Evolutionary conservation across 2,888 invertebrate genomes (phyloP).

Genomic region (Apomyelois bistriatella): DNA sequence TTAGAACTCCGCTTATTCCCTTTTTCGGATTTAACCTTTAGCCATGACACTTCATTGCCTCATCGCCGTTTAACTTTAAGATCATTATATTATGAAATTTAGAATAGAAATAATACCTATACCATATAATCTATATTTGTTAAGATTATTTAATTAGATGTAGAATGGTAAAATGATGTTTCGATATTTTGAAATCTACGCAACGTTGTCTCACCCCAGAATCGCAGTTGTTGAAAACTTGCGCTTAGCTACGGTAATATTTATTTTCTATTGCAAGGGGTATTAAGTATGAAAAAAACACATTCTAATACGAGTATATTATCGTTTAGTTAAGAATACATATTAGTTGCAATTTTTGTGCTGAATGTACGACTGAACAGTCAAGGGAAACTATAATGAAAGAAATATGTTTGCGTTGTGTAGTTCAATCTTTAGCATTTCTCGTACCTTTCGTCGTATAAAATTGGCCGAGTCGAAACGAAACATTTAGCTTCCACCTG

Average conservation of each 20-base stretch:
- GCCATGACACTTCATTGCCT: constrained; percentile 38
- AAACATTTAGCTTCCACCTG: constrained; percentile 18
- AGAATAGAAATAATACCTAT: no score
- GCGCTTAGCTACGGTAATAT: constrained; percentile 55
- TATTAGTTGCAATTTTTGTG: no score
- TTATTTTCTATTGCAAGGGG: constrained; percentile 24
- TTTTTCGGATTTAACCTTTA: constrained; percentile 46
- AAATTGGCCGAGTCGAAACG: background rate
- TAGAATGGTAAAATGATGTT: constrained; percentile 54
- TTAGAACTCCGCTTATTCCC: constrained; percentile 50
- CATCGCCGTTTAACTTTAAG: constrained; percentile 21
- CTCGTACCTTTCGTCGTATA: background rate
- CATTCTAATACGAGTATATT: no score
- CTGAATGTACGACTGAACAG: no score
- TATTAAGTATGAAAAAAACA: no score
- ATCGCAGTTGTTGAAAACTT: constrained; percentile 61
- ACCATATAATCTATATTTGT: no score
- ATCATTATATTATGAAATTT: background rate
- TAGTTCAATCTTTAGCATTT: no score
- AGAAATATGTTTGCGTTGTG: no score
- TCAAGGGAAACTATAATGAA: no score
- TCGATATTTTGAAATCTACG: constrained; percentile 52
- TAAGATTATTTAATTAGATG: constrained; percentile 29
- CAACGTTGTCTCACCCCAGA: constrained; percentile 34
- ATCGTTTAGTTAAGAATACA: no score